phyloP scores from a whole-genome alignment of 2,888 invertebrate genomes.

The Erebia ligea region DNA sequence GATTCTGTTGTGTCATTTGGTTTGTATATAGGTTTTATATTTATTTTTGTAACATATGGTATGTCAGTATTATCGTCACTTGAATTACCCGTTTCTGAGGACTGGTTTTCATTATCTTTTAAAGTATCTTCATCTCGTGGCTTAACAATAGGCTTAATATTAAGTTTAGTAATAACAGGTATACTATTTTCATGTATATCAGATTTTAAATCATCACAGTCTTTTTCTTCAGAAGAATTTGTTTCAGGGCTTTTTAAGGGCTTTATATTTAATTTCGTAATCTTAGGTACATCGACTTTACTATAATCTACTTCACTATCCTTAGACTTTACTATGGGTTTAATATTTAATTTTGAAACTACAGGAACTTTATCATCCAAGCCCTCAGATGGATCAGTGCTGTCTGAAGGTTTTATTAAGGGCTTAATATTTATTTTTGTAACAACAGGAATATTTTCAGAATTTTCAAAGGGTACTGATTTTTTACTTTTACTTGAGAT shows the following conservation, averaged over 20 bases:
- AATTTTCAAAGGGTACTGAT: constrained; percentile 48
- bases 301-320: constrained; percentile 74
- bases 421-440: constrained; percentile 77
- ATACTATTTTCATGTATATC: constrained; percentile 70
- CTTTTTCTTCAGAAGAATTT: constrained; percentile 70
- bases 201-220: constrained; percentile 73
- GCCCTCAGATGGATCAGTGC: constrained; percentile 58
- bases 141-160: constrained; percentile 83
- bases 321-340: constrained; percentile 78
- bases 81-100: constrained; percentile 75
- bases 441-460: constrained; percentile 69
- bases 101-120: constrained; percentile 74
- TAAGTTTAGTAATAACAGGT: constrained; percentile 79
- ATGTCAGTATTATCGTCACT: constrained; percentile 77
- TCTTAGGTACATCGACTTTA: constrained; percentile 77
- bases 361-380: constrained; percentile 74
- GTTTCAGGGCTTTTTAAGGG: constrained; percentile 77
- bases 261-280: constrained; percentile 81
- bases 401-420: constrained; percentile 71
- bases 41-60: constrained; percentile 80
- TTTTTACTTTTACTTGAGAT: constrained; percentile 49
- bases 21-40: constrained; percentile 82
- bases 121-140: constrained; percentile 65
- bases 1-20: constrained; percentile 60
- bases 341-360: constrained; percentile 82